These are phyloP conservation scores for Oreocharis arfaki DNA, from an alignment of 2,113 vertebrate species.

Conservation along the genomic window DNA sequence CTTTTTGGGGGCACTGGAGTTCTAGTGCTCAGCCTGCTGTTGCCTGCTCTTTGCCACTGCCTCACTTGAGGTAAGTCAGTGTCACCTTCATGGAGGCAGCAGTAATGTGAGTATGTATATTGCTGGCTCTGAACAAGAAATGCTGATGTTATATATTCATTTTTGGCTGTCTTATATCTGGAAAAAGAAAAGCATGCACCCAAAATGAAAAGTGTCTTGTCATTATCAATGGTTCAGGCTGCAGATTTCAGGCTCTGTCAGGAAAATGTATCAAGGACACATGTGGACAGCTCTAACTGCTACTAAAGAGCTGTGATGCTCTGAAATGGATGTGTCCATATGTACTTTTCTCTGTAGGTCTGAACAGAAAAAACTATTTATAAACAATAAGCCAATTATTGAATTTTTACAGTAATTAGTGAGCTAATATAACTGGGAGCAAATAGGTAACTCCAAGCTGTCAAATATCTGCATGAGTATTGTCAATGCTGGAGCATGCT, in stretches of 20 bases:
- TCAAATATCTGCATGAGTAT: not conserved
- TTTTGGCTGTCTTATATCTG: not conserved
- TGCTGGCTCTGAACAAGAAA: not conserved
- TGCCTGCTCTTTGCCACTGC: not conserved
- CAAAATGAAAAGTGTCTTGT: not conserved
- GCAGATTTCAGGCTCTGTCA: not conserved
- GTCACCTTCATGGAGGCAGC: not conserved
- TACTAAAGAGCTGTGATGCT: not conserved
- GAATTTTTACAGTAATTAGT: not conserved
- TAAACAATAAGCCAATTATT: not conserved
- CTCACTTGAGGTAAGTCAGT: not conserved
- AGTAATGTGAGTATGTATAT: not conserved
- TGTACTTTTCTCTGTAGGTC: not conserved
- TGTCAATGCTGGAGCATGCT: not conserved
- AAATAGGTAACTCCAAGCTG: not conserved
- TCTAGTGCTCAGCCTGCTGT: not conserved
- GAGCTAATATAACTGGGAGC: not conserved
- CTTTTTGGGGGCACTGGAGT: not conserved
- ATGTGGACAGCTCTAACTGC: not conserved
- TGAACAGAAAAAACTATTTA: not conserved
- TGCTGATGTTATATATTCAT: not conserved
- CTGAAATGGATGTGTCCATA: not conserved
- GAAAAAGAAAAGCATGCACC: not conserved
- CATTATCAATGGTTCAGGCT: not conserved
- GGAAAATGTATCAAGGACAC: not conserved